phyloP scores from a whole-genome alignment of 2,113 vertebrate species.

The Zosterops lateralis region DNA sequence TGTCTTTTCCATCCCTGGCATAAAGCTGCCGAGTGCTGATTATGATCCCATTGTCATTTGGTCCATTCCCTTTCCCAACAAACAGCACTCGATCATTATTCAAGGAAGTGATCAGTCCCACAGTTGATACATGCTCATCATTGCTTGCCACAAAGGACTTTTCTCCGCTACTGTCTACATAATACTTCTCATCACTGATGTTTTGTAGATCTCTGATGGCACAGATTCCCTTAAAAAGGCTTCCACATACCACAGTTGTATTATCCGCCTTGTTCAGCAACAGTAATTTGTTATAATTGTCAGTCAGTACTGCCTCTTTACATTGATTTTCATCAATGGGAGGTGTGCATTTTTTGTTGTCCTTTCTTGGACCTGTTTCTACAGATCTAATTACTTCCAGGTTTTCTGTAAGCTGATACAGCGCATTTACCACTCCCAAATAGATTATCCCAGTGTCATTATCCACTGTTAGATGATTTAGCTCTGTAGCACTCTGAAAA shows the following conservation, averaged over 20 bases:
- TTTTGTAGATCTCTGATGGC: slow-evolving; percentile 82
- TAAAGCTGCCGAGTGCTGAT: slow-evolving; percentile 91
- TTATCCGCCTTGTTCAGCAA: slow-evolving; percentile 74
- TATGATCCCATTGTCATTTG: slow-evolving; percentile 89
- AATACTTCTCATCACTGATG: slow-evolving; percentile 77
- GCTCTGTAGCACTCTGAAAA: slow-evolving; percentile 72
- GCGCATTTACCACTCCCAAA: slow-evolving; percentile 85
- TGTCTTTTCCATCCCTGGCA: slow-evolving; percentile 73
- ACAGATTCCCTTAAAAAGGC: slow-evolving; percentile 91
- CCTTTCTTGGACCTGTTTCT: slow-evolving; percentile 78
- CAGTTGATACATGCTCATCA: slow-evolving; percentile 84
- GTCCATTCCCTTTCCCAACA: slow-evolving; percentile 91
- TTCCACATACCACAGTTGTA: slow-evolving; percentile 88
- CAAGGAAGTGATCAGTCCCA: slow-evolving; percentile 85
- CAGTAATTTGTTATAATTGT: slow-evolving; percentile 92
- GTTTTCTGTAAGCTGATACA: slow-evolving; percentile 82
- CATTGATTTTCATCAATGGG: slow-evolving; percentile 85
- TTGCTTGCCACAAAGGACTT: slow-evolving; percentile 94
- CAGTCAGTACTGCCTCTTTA: slow-evolving; percentile 70
- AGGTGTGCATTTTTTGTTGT: slow-evolving; percentile 88
- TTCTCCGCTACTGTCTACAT: slow-evolving; percentile 87
- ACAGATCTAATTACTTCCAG: slow-evolving; percentile 60
- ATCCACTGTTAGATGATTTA: slow-evolving; percentile 87
- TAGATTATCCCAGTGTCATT: slow-evolving; percentile 82
- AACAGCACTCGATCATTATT: slow-evolving; percentile 75